A percentile compares a stretch with the other conserved stretches of the same genome.
Evolutionary conservation across 2,113 vertebrate genomes (phyloP).

Genomic region (Prinia subflava): DNA sequence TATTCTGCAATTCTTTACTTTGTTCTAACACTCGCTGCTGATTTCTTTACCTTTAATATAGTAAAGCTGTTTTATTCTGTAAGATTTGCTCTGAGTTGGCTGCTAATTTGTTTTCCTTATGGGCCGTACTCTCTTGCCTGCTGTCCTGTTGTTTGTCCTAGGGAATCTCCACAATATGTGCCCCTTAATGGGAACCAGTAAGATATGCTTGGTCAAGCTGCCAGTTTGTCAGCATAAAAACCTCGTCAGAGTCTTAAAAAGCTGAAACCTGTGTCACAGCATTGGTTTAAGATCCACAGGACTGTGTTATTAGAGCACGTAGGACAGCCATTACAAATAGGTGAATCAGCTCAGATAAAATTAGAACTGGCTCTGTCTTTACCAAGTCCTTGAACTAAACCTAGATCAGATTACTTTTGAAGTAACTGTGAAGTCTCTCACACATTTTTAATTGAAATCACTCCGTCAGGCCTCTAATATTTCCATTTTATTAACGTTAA

Average conservation of each 20-base stretch:
- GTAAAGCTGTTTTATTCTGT: background rate
- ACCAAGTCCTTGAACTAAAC: constrained; percentile 55
- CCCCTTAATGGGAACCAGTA: background rate
- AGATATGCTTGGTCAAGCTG: background rate
- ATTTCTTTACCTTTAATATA: background rate
- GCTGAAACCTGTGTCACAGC: background rate
- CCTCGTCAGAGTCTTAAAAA: background rate
- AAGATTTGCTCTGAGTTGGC: background rate
- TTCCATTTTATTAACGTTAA: background rate
- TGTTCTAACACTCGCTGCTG: background rate
- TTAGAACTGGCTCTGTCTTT: constrained; percentile 30
- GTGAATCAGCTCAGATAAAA: constrained; percentile 11
- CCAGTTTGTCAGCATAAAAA: background rate
- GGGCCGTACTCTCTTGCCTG: background rate
- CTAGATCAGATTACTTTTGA: background rate
- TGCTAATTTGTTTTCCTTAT: background rate
- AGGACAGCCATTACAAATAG: background rate
- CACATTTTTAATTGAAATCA: background rate
- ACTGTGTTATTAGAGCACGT: background rate
- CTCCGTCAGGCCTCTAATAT: background rate
- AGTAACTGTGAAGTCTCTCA: background rate
- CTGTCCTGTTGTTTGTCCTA: background rate
- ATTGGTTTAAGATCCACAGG: background rate
- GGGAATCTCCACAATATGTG: background rate
- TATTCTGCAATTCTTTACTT: background rate